A percentile compares a stretch with the other conserved stretches of the same genome.
These are phyloP conservation scores for Dryomyza anilis DNA, from an alignment of 2,888 invertebrate genomes.

Conservation along the genomic window DNA sequence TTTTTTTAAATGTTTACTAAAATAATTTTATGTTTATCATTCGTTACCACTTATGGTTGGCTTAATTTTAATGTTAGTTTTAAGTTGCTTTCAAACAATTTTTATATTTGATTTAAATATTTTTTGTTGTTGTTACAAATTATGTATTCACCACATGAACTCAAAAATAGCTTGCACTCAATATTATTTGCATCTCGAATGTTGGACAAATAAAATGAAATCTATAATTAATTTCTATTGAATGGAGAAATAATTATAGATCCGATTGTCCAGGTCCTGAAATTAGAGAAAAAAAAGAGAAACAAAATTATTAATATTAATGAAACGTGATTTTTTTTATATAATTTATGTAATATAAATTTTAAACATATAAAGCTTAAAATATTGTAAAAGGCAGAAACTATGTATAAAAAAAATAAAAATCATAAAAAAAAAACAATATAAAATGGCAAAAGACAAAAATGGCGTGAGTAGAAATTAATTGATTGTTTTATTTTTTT, in stretches of 20 bases:
- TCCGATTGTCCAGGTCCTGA: constrained; percentile 69
- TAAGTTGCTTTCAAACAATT: neutral
- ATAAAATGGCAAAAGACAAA: too few relatives aligned
- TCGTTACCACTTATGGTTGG: constrained; percentile 17
- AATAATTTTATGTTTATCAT: neutral
- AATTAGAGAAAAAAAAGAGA: constrained; percentile 50
- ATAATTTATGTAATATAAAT: constrained; percentile 20
- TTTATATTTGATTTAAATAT: neutral
- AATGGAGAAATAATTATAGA: constrained; percentile 64
- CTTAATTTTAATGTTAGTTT: constrained; percentile 12
- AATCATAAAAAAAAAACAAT: too few relatives aligned
- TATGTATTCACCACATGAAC: neutral
- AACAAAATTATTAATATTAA: constrained; percentile 23
- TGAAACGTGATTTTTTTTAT: too few relatives aligned
- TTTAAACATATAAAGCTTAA: constrained; percentile 32
- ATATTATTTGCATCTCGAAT: constrained; percentile 27
- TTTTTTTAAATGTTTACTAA: neutral
- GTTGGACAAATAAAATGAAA: constrained; percentile 37
- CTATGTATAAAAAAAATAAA: neutral
- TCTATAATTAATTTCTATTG: constrained; percentile 62
- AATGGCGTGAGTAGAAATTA: neutral
- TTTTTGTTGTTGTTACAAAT: neutral
- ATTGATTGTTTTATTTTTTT: neutral
- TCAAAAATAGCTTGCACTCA: too few relatives aligned
- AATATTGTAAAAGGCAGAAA: neutral